Percentiles rank a stretch among this genome's conserved stretches.
These are phyloP conservation scores for Caenorhabditis becei DNA, from an alignment of 2,888 invertebrate species.

Conservation along the genomic window DNA sequence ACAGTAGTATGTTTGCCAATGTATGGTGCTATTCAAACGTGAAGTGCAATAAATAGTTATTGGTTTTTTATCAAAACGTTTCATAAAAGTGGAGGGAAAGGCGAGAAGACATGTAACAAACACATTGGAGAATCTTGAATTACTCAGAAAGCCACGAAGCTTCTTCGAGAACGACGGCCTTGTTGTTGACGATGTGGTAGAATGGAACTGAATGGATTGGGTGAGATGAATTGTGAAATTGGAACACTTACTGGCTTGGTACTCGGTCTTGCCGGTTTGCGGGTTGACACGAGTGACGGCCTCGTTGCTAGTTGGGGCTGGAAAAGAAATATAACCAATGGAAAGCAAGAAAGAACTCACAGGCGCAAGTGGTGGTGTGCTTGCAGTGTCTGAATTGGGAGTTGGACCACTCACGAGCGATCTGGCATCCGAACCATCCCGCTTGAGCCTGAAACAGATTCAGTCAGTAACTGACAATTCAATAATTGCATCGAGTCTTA, in stretches of 20 bases:
- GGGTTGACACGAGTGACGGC: conserved; percentile 50
- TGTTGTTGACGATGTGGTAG: conserved; percentile 48
- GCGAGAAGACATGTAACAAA: background rate
- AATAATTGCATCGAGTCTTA: too few species aligned
- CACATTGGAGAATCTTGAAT: background rate
- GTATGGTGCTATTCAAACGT: conserved; percentile 32
- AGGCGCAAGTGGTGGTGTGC: conserved; percentile 61
- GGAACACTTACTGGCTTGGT: conserved; percentile 38
- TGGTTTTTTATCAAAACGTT: conserved; percentile 43
- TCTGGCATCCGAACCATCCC: conserved; percentile 65
- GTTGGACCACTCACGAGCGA: conserved; percentile 66
- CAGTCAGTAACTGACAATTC: too few species aligned
- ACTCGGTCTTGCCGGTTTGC: conserved; percentile 51
- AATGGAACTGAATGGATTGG: conserved; percentile 33
- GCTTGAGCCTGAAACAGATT: conserved; percentile 55
- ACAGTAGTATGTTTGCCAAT: background rate
- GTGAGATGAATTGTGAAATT: background rate
- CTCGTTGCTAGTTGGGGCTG: conserved; percentile 34
- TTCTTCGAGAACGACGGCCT: conserved; percentile 44
- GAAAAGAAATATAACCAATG: conserved; percentile 11
- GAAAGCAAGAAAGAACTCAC: conserved; percentile 22
- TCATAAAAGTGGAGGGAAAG: conserved; percentile 12
- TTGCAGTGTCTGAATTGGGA: conserved; percentile 68
- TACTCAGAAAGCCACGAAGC: conserved; percentile 55
- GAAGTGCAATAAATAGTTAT: conserved; percentile 59